Evolutionary conservation across 2,113 vertebrate genomes (phyloP).

Genomic region (Vulpes ferrilata): DNA sequence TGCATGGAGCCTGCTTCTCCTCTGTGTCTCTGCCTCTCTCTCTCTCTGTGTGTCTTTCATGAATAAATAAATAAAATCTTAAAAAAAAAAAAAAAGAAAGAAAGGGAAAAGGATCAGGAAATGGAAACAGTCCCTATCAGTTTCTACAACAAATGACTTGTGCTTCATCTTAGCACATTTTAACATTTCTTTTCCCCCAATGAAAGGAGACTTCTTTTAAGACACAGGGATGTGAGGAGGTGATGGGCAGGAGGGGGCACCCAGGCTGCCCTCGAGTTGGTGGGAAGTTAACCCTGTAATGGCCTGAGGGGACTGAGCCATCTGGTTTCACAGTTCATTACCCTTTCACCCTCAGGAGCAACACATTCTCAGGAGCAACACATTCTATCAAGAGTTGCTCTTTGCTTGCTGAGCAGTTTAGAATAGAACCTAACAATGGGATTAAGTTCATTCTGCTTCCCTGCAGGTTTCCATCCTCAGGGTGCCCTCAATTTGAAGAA

Average conservation of each 20-base stretch:
- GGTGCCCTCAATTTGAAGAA: constrained; percentile 64
- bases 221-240: not conserved
- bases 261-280: not conserved
- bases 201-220: not conserved
- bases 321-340: constrained; percentile 47
- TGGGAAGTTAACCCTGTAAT: not conserved
- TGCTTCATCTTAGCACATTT: not conserved
- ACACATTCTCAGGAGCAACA: not conserved
- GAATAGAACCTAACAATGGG: constrained; percentile 37
- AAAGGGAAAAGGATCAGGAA: not conserved
- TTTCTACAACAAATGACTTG: not conserved
- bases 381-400: not conserved
- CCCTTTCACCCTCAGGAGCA: not conserved
- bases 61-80: too few species aligned
- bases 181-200: not conserved
- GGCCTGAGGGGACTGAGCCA: not conserved
- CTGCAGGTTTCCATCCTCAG: constrained; percentile 44
- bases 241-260: not conserved
- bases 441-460: constrained; percentile 44
- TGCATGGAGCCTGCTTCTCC: too few species aligned
- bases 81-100: not conserved
- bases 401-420: constrained; percentile 61
- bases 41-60: too few species aligned
- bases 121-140: not conserved
- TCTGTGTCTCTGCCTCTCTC: too few species aligned